These are phyloP conservation scores for Lithophane ornitopus DNA, from an alignment of 2,888 invertebrate genomes.

Conservation along the genomic window DNA sequence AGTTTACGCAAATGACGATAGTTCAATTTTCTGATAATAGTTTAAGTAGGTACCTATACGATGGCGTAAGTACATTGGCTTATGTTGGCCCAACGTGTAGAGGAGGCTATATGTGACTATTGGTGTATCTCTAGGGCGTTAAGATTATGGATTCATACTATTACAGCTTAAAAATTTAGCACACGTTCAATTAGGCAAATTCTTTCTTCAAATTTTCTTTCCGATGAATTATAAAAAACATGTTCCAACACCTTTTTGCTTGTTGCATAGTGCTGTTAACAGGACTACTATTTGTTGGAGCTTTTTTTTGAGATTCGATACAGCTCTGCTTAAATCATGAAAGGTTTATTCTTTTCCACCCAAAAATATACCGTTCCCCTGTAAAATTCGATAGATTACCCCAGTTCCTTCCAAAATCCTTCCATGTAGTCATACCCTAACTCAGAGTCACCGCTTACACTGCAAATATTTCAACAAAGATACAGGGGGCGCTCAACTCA, in stretches of 20 bases:
- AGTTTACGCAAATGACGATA: too few relatives aligned
- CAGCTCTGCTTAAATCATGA: neutral
- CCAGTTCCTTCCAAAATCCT: slow-evolving; percentile 16
- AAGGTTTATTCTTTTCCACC: neutral
- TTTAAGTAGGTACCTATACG: too few relatives aligned
- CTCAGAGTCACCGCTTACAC: slow-evolving; percentile 84
- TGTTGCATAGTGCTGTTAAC: too few relatives aligned
- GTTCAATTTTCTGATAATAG: too few relatives aligned
- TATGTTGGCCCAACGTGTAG: too few relatives aligned
- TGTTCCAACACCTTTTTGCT: neutral
- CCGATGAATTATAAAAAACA: neutral
- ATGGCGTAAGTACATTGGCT: too few relatives aligned
- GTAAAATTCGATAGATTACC: neutral
- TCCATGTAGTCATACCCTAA: slow-evolving; percentile 69
- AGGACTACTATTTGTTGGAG: neutral
- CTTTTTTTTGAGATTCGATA: neutral
- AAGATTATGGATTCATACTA: too few relatives aligned
- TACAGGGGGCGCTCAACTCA: slow-evolving; percentile 87
- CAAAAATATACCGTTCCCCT: neutral
- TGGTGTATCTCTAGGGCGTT: too few relatives aligned
- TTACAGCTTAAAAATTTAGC: too few relatives aligned
- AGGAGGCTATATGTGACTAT: too few relatives aligned
- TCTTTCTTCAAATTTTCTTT: neutral
- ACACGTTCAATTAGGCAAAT: too few relatives aligned
- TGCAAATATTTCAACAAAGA: slow-evolving; percentile 89